phyloP scores from a whole-genome alignment of 1,140 invertebrate species.

The Eubasilissa regina region DNA sequence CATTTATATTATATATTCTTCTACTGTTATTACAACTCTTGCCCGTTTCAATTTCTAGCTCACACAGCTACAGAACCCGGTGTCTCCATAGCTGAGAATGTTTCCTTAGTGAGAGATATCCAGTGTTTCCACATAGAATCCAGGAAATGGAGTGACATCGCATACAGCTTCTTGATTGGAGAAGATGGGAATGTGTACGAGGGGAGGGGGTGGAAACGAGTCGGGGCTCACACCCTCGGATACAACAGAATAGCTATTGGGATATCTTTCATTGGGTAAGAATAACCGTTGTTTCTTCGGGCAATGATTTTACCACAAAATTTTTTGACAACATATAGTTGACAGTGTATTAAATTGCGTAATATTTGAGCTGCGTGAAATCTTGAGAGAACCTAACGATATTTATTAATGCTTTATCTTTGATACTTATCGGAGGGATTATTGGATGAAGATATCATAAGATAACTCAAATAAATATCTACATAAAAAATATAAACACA shows the following conservation, averaged over 20 bases:
- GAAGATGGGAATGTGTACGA: constrained; percentile 81
- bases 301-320: no score
- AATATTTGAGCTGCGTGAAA: no score
- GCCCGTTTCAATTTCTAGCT: constrained; percentile 61
- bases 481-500: no score
- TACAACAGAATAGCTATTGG: constrained; percentile 78
- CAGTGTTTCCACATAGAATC: constrained; percentile 84
- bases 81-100: constrained; percentile 66
- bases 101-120: constrained; percentile 73
- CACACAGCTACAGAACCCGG: constrained; percentile 70
- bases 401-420: no score
- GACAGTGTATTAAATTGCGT: no score
- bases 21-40: no score
- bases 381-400: no score
- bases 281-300: constrained; percentile 70
- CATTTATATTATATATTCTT: no score
- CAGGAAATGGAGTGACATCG: constrained; percentile 71
- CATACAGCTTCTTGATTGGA: constrained; percentile 84
- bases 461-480: no score
- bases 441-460: no score
- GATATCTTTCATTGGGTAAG: constrained; percentile 79
- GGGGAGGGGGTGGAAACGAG: constrained; percentile 78
- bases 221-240: constrained; percentile 77
- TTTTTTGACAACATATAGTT: no score
- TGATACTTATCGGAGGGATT: no score